Base-by-base conservation (phyloP, 2,888 invertebrate species). In the Elegia similella region DNA sequence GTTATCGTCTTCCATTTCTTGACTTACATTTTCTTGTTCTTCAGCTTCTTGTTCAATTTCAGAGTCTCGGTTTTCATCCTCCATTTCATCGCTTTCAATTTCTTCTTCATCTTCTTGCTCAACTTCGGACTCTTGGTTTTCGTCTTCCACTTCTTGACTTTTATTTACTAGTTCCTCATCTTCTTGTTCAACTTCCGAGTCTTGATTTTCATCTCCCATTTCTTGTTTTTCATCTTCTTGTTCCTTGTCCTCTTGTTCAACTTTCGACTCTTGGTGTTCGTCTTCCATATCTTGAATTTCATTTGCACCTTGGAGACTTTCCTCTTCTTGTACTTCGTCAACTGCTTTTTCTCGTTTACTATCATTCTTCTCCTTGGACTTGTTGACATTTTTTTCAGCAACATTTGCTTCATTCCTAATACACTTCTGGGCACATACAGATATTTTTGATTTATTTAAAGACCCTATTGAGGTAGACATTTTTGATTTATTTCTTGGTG, bases 61-160 rank as follows among this genome's bases (percentile, higher is more conserved):
- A 23, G 23, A 23, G 23, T 23, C 23, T 23, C 23, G 23, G 23
- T 23, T 23, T 23, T 23, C 23, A 2, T 23, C 23, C 47, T 34
- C 23, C 53, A 38, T 38, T 46, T 55, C 46, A 12, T 42, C 44
- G 46, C 56, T 56, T 12, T 58, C 17, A 48, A 54, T 61, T 56
- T 64, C 32, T 47, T 61, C 48, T 16, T 63, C 57, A 42, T 56
- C 56, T 46, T 60, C 23, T 47, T 56, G 46, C 29, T 61, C 55
- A 42, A 60, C 52, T 54, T 23, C 23, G 34, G 34, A 46, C 53
- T 60, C 53, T 17, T 32, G 56, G n/a, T 1, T 56, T 53, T 56
- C n/a, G 43, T 50, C 10, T 42, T 55, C 38, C n/a, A 23, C 23
- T 23, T 23, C 23, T 23, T 23, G 23, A n/a, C n/a, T n/a, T n/a